Percentiles rank a stretch among this genome's conserved stretches.
These are phyloP conservation scores for Epirrhoe tristata DNA, from an alignment of 2,888 invertebrate species.

Conservation along the genomic window DNA sequence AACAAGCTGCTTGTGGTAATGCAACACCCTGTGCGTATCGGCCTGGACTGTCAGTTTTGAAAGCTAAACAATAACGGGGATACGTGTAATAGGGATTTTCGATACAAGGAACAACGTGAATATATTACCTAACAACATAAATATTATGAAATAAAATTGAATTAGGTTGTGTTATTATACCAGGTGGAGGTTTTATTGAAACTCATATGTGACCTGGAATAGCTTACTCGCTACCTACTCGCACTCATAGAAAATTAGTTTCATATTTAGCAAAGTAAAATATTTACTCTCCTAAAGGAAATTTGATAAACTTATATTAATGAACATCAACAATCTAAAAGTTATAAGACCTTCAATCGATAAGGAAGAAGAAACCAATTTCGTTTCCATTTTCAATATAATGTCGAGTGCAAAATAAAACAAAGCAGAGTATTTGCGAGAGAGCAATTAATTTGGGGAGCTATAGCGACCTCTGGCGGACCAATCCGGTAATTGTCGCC, in stretches of 20 bases:
- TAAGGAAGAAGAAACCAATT: conserved; percentile 32
- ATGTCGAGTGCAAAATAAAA: conserved; percentile 67
- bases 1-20: conserved; percentile 66
- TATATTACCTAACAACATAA: no score
- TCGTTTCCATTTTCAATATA: conserved; percentile 50
- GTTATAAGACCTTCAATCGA: conserved; percentile 13
- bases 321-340: background rate
- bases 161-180: no score
- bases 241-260: no score
- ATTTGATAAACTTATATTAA: no score
- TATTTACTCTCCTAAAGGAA: no score
- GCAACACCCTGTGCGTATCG: conserved; percentile 60
- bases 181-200: no score
- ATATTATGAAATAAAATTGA: no score
- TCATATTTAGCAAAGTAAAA: no score
- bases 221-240: no score
- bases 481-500: conserved; percentile 83
- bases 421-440: conserved; percentile 62
- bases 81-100: background rate
- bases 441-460: conserved; percentile 81
- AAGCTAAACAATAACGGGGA: conserved; percentile 14
- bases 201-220: no score
- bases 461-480: conserved; percentile 67
- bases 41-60: conserved; percentile 26
- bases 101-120: background rate